Evolutionary conservation across 2,888 invertebrate species (phyloP).

Genomic region (Apantesis nais): DNA sequence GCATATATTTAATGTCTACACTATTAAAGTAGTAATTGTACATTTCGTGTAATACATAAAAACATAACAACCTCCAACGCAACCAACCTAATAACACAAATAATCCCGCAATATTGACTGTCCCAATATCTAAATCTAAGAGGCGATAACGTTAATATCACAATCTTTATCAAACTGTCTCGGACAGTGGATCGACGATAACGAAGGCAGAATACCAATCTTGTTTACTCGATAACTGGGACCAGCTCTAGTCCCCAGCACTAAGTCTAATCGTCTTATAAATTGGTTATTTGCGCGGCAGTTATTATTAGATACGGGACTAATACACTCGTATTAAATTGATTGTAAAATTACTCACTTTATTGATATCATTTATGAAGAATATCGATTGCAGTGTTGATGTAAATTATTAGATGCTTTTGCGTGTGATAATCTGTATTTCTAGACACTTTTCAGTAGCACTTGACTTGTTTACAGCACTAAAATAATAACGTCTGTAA

Average conservation of each 20-base stretch:
- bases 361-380: not conserved
- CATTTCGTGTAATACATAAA: not conserved
- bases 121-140: conserved; percentile 7
- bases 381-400: not conserved
- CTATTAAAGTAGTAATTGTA: not conserved
- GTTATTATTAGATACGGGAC: conserved; percentile 43
- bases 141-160: conserved; percentile 16
- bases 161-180: conserved; percentile 34
- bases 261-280: conserved; percentile 43
- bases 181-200: conserved; percentile 34
- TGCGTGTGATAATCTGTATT: not conserved
- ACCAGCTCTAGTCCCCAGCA: conserved; percentile 6
- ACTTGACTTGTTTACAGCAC: not conserved
- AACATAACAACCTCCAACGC: not conserved
- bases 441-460: not conserved
- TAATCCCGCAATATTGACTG: not conserved
- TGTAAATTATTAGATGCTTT: not conserved
- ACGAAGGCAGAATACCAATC: conserved; percentile 33
- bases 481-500: too few relatives aligned
- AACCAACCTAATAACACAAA: not conserved
- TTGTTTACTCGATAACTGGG: conserved; percentile 37
- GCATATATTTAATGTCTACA: not conserved
- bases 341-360: conserved; percentile 48
- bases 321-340: conserved; percentile 57
- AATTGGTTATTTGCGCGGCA: conserved; percentile 62